Percentiles rank a stretch among this genome's conserved stretches.
These are phyloP conservation scores for Tetrax tetrax DNA, from an alignment of 2,113 vertebrate genomes.

Conservation along the genomic window DNA sequence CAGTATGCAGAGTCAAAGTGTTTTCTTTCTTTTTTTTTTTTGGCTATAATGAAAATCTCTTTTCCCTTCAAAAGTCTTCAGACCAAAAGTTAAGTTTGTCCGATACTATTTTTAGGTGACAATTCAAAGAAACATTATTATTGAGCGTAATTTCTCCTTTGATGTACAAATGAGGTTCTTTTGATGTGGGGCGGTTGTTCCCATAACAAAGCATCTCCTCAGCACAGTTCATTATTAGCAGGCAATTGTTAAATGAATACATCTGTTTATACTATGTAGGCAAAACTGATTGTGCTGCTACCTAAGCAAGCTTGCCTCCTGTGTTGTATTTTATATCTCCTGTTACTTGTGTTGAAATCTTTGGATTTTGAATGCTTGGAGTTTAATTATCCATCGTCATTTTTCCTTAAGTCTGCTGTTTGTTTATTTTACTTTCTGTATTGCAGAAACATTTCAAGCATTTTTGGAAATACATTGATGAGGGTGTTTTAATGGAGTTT, in stretches of 20 bases:
- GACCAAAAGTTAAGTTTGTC: conserved; percentile 25
- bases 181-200: conserved; percentile 43
- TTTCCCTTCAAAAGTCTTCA: conserved; percentile 13
- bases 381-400: neutral
- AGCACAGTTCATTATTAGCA: conserved; percentile 25
- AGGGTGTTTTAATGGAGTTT: neutral
- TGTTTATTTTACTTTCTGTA: neutral
- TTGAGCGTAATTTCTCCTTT: conserved; percentile 38
- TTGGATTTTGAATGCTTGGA: neutral
- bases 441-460: neutral
- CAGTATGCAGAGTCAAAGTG: neutral
- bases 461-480: neutral
- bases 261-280: neutral
- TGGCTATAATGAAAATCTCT: neutral
- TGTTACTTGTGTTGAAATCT: neutral
- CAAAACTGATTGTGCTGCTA: neutral
- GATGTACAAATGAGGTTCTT: conserved; percentile 57
- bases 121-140: conserved; percentile 24
- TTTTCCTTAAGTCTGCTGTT: neutral
- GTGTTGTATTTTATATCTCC: accelerated
- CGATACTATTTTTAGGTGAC: conserved; percentile 26
- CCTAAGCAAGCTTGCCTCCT: neutral
- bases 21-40: neutral
- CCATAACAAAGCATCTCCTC: conserved; percentile 9
- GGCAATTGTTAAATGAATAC: conserved; percentile 9